Base-by-base conservation (phyloP, 1,140 invertebrate species). In the Zaprionus ornatus region DNA sequence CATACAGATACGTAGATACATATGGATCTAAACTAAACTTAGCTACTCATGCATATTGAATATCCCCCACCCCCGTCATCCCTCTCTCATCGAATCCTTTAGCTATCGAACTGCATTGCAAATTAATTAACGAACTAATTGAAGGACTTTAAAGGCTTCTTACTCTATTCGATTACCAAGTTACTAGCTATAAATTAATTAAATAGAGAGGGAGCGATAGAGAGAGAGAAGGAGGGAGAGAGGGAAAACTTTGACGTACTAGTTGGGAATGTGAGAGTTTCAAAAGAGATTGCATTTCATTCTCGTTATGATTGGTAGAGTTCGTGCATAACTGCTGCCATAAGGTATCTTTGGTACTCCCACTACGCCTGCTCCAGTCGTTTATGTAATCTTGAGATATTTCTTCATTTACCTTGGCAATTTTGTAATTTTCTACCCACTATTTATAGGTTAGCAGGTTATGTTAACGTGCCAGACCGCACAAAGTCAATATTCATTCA, bases 81-180 rank as follows among this genome's bases (percentile, higher is more conserved):
- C 25, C 6, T 9, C 3, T 6, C 25, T 5, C 15, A n/a, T n/a
- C n/a, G 4, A 40, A 45, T 45, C 40, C 40, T 17, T n/a, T 2
- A 45, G 7, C n/a, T 9, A 0, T 17, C 7, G 6, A 9, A n/a
- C 6, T 17, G 40, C 15, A 42, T 42, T 17, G 40, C 40, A 45
- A 45, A 45, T 45, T 45, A 45, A 45, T 45, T 45, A 45, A 45
- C 40, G 3, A 45, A n/a, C 40, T 45, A 32, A 10, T 32, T 45
- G 40, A 17, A 17, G n/a, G 40, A 45, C 40, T 45, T 45, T 45
- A 45, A 45, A 45, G 40, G 40, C 40, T 45, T 45, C 40, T 45
- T 17, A 6, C 6, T 3, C n/a, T n/a, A 45, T 45, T 45, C 7
- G 40, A 45, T 45, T 45, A 45, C 19, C 40, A 45, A 17, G 40